Conservation (phyloP, 2,888 invertebrate species). For the Megamerina dolium region DNA sequence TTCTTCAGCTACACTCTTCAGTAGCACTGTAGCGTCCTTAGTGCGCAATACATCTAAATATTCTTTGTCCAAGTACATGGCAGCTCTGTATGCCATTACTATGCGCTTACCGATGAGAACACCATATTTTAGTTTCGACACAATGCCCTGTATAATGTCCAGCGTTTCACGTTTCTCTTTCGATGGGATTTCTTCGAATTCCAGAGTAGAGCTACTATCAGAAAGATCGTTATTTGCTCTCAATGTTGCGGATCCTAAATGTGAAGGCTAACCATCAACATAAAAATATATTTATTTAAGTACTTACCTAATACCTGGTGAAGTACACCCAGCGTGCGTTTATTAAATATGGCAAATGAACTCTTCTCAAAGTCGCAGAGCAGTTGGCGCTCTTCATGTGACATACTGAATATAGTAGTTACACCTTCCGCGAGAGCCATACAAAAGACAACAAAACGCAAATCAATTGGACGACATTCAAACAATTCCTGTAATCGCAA, state of each 20-base stretch:
- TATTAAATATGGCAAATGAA: constrained; percentile 46
- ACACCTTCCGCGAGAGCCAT: constrained; percentile 58
- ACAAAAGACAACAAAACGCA: constrained; percentile 57
- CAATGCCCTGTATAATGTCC: constrained; percentile 51
- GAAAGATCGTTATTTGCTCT: constrained; percentile 31
- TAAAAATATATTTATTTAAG: no score
- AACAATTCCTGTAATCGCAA: constrained; percentile 52
- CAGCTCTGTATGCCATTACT: constrained; percentile 54
- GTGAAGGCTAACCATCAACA: neutral
- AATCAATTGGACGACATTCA: constrained; percentile 49
- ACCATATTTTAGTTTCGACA: constrained; percentile 53
- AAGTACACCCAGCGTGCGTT: constrained; percentile 41
- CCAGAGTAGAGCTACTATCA: constrained; percentile 40
- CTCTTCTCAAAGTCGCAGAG: constrained; percentile 48
- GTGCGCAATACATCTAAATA: constrained; percentile 54
- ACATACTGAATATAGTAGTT: constrained; percentile 54
- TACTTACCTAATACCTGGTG: no score
- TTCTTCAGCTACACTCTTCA: constrained; percentile 53
- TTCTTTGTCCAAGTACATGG: constrained; percentile 54
- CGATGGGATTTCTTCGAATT: constrained; percentile 46
- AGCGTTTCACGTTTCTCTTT: constrained; percentile 45
- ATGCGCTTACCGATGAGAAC: constrained; percentile 53
- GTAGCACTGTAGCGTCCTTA: constrained; percentile 51
- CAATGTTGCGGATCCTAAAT: constrained; percentile 11
- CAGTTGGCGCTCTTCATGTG: constrained; percentile 59